Base-by-base conservation (phyloP, 2,888 invertebrate species). In the Drosophila kanekoi region DNA sequence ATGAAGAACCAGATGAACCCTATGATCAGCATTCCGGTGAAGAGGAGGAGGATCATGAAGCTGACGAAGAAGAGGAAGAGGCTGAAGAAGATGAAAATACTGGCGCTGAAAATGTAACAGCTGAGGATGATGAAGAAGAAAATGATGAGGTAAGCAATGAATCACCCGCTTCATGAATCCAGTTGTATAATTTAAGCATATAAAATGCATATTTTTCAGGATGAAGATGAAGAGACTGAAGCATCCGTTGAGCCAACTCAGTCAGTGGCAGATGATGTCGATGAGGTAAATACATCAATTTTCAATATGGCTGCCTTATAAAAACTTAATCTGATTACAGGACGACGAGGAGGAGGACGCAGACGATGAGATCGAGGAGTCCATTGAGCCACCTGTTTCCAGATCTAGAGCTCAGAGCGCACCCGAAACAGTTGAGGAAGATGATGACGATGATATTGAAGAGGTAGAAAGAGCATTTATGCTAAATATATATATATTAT, bases 111-210 rank as follows among this genome's bases (percentile, higher is more conserved):
- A 82, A 82, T 58, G 58, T 82, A 60, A 82, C 81, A 23, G 85
- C 93, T 57, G 79, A 74, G 18, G 81, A 90, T 37, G 94, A 94
- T 72, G 93, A 92, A 40, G 91, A 92, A 1, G 69, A 77, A 8
- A 23, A 80, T 0, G 73, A 70, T n/a, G 64, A 65, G 45, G 77
- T 56, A 14, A 18, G 11, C 6, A 23, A 8, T 23, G 8, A 8
- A 1, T 23, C 8, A 23, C 6, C 23, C 28, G 28, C 28, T 28
- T 23, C 5, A 23, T 5, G 23, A 5, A 23, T 28, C 28, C 20
- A 20, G 20, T 20, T 20, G 4, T 5, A 8, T 8, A 28, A 28
- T 28, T 28, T 8, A 8, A 28, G 28, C 28, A 2, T 6, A 28
- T 28, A 2, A 28, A 0, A 2, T 28, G 2, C 8, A 1, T 28